Base-by-base conservation (phyloP, 2,113 vertebrate genomes). In the Oryzias curvinotus region DNA sequence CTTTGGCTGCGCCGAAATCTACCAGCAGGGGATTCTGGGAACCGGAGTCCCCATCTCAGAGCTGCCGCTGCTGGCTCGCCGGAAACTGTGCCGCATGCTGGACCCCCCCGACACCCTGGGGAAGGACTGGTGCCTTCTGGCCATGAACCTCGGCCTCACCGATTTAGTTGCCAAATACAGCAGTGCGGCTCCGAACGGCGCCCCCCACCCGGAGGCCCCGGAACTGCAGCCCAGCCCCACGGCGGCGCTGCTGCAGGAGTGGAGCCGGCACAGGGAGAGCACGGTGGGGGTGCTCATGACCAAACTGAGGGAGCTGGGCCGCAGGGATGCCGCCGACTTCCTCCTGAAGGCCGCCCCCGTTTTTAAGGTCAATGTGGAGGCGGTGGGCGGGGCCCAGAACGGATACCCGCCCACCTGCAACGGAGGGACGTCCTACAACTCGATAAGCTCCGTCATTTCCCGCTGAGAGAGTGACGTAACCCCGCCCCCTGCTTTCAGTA, bases 81-180 rank as follows among this genome's bases (percentile, higher is more conserved):
- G 97, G 72, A 98, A 97, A 80, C 91, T 99, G 5, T 94, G 96
- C 62, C 93, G 96, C 66, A 91, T 99, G 88, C 87, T 99, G 81
- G 97, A 99, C 91, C 95, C 95, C 0, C 97, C 95, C 0, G 97
- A 99, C 77, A 94, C 97, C 26, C 92, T 98, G 85, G 97, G 97
- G 52, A 99, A 99, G 84, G 97, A 98, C 72, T 99, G 97, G 96
- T 99, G 97, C 88, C 94, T 99, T 85, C 91, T 99, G 28, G 97
- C 97, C 80, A 99, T 98, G 96, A 98, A 98, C 89, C 86, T 99
- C 56, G 96, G 96, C 66, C 95, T 98, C 50, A 93, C 93, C 0
- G 95, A 98, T 4, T 87, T 99, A 57, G 96, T 98, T 82, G 96
- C 97, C 64, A 96, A 96, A 72, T 91, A 97, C 71, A 94, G 96